Evolutionary conservation across 1,140 invertebrate species (phyloP), one percentile per base, ranked within the genome.

Genomic region (Chrysomallon squamiferum): DNA sequence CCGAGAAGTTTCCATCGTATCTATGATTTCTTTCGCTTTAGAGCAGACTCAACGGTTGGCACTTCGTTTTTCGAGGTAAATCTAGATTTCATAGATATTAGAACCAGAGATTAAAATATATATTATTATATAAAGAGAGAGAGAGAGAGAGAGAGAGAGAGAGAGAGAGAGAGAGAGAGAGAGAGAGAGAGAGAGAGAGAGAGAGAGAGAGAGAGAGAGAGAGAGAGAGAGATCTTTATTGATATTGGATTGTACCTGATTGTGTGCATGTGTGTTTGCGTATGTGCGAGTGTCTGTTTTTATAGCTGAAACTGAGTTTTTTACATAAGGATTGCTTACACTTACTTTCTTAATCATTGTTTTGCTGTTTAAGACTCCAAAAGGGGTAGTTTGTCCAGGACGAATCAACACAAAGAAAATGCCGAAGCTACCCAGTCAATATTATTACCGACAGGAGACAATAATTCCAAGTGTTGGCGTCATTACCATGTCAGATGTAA

Each of bases 21-120:
- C 2, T 71, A 74, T 59, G 72, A 74, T 20, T 71, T 54, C 49
- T 71, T 68, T 38, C 62, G 73, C 57, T 77, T 71, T 59, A 49
- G 66, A 35, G 43, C 63, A 1, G 32, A 65, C 15, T 41, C 66
- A 11, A 66, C 52, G 45, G 63, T 32, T 29, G 65, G 65, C 25
- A 18, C 60, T 0, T 4, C 35, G 6, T 56, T 69, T 15, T 75
- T 75, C 67, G 57, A 73, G 71, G 75, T 75, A 59, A 15, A 47
- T 13, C 25, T 3, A 18, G n/a, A 47, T n/a, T 43, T 9, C 30
- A 7, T 3, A 41, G 7, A 25, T 9, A 13, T 59, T 59, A 15
- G n/a, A 18, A 60, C n/a, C 7, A 18, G 9, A 18, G 20, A n/a
- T n/a, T n/a, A n/a, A n/a, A n/a, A n/a, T n/a, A n/a, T n/a, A n/a